Base-by-base conservation (phyloP, 1,140 invertebrate species). In the Spodoptera litura region DNA sequence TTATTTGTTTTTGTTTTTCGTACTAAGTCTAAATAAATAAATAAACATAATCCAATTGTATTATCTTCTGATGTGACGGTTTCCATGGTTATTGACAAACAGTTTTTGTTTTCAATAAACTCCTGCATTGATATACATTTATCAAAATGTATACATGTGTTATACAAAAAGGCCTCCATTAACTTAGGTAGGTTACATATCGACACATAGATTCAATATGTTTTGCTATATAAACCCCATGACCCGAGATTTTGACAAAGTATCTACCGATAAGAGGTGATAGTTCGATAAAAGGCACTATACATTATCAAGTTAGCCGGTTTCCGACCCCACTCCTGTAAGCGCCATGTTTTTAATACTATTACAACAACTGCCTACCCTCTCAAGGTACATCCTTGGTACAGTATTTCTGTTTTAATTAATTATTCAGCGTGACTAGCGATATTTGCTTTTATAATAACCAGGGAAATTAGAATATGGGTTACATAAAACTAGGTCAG, bases 351-450 rank as follows among this genome's bases (percentile, higher is more conserved):
- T 66, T 10, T 20, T n/a, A 15, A 44, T 44, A 44, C 9, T 6
- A 44, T 44, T 44, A 44, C 38, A 44, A 44, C 38, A 44, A 9
- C 35, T 15, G 35, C n/a, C 62, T 25, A 49, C 15, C 62, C 62
- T 38, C 25, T 20, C 38, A 20, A 10, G 15, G 38, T 44, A 66
- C 35, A 15, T 8, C 15, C 20, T 20, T 44, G n/a, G 13, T 20
- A 10, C 44, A 49, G 44, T 49, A 15, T 64, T 64, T 5, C 61
- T 64, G 20, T 49, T 49, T 66, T 66, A 66, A 66, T 66, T 66
- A 66, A 66, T 66, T 49, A 66, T 20, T 66, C 20, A 56, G 62
- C 66, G 66, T 70, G 66, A 70, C 49, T 70, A 53, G 66, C 66
- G 4, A 53, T 61, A 27, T 61, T 61, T 61, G 58, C 27, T 27